Base-by-base conservation (phyloP, 1,140 invertebrate genomes). In the Carposina sasakii region DNA sequence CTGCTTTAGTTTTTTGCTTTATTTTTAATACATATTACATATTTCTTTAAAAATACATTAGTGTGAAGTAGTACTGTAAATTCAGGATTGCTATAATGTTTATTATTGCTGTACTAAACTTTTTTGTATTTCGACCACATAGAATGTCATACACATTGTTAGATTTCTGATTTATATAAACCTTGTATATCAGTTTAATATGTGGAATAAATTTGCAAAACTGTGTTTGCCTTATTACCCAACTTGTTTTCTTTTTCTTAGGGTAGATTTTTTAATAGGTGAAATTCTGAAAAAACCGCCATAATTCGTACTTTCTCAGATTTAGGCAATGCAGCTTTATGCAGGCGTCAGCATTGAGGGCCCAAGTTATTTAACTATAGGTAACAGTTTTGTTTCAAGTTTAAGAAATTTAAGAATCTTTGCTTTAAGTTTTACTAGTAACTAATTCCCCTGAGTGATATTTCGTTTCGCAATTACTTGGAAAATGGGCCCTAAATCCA, bases 1-100 rank as follows among this genome's bases (percentile, higher is more conserved):
- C 81, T 82, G 82, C 82, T 85, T 86, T 82, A 77, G 78, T 86
- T 84, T 84, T 81, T 84, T 81, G 74, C 72, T 79, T 83, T 78
- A 79, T 81, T 82, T 63, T 81, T 76, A 78, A 81, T 81, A 78
- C 76, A 82, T 81, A 79, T 76, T 72, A n/a, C n/a, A n/a, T n/a
- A n/a, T n/a, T 74, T 73, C 76, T 73, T 68, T 72, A 72, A 71
- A 79, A 83, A 75, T 81, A 75, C 71, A 77, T 81, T 84, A 81
- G 81, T 78, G 81, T 81, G 77, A 83, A 71, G 75, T 81, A 76
- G 73, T 76, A 76, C 75, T 81, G 77, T 78, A 76, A 81, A 81
- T 79, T 75, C 74, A 78, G 76, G 75, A 81, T 71, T 74, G 72
- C 76, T 78, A 73, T 79, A 78, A 81, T 76, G 69, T 79, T 77